Evolutionary conservation across 2,888 invertebrate species (phyloP).

Genomic region (Arrhopalites spinosus): DNA sequence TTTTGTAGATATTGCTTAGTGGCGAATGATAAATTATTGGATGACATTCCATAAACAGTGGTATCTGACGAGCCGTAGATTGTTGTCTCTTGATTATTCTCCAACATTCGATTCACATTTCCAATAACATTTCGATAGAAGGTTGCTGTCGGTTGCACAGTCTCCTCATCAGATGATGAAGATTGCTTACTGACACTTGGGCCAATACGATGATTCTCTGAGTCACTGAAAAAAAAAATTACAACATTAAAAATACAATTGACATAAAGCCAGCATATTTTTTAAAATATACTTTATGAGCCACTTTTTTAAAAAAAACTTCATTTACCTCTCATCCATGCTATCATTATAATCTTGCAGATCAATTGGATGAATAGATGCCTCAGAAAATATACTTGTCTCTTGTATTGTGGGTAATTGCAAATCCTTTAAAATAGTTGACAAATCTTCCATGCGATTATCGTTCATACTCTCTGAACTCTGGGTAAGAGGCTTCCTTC

Average conservation of each 20-base stretch:
- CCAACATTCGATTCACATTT: slow-evolving; percentile 51
- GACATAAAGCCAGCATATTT: not conserved
- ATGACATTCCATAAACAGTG: slow-evolving; percentile 53
- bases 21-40: slow-evolving; percentile 50
- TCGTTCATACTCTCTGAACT: slow-evolving; percentile 2
- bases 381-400: slow-evolving; percentile 47
- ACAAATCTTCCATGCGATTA: slow-evolving; percentile 42
- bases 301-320: no score
- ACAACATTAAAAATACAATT: slow-evolving; percentile 14
- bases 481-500: not conserved
- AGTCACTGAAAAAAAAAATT: slow-evolving; percentile 37
- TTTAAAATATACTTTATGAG: no score
- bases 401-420: slow-evolving; percentile 47
- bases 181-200: slow-evolving; percentile 46
- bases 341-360: slow-evolving; percentile 47
- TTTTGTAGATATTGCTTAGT: slow-evolving; percentile 53
- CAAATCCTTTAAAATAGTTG: slow-evolving; percentile 47
- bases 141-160: slow-evolving; percentile 41
- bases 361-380: slow-evolving; percentile 43
- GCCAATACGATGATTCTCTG: slow-evolving; percentile 24
- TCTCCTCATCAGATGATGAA: slow-evolving; percentile 43
- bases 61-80: slow-evolving; percentile 44
- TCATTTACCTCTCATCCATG: slow-evolving; percentile 20
- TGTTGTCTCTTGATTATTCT: slow-evolving; percentile 27
- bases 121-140: slow-evolving; percentile 52